A percentile compares a stretch with the other conserved stretches of the same genome.
These are phyloP conservation scores for Saimiri boliviensis DNA, from an alignment of 2,113 vertebrate genomes.

Conservation along the genomic window DNA sequence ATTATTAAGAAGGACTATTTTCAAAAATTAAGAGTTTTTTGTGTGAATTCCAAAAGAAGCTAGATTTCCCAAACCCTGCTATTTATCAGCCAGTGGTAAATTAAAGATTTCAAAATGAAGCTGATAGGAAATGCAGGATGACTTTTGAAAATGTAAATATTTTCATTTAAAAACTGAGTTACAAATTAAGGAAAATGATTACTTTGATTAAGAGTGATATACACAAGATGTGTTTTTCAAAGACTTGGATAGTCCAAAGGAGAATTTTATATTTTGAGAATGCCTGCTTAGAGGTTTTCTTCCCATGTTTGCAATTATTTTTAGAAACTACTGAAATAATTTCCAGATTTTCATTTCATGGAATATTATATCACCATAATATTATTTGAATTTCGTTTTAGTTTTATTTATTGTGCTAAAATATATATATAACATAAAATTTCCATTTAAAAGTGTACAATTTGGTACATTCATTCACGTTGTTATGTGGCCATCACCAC, in stretches of 20 bases:
- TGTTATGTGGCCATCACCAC: not conserved
- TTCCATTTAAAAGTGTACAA: not conserved
- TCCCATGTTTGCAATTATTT: not conserved
- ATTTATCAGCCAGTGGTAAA: not conserved
- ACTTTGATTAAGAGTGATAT: not conserved
- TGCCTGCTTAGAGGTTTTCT: not conserved
- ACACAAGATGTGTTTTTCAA: not conserved
- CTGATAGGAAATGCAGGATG: not conserved
- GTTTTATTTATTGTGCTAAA: not conserved
- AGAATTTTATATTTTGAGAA: constrained; percentile 40
- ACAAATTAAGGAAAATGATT: not conserved
- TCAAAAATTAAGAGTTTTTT: not conserved
- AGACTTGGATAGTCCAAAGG: not conserved
- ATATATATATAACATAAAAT: not conserved
- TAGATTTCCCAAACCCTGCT: not conserved
- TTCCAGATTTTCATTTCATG: not conserved
- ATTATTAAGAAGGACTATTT: not conserved
- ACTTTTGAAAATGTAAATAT: constrained; percentile 7
- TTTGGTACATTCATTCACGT: not conserved
- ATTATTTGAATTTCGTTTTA: not conserved
- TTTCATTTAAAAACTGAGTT: constrained; percentile 32
- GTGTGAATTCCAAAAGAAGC: not conserved
- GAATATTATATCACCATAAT: no score
- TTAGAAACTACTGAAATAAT: constrained; percentile 19
- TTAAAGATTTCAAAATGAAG: not conserved